Conservation (phyloP, 2,797 vertebrate species). For the Hyperoplus lanceolatus region DNA sequence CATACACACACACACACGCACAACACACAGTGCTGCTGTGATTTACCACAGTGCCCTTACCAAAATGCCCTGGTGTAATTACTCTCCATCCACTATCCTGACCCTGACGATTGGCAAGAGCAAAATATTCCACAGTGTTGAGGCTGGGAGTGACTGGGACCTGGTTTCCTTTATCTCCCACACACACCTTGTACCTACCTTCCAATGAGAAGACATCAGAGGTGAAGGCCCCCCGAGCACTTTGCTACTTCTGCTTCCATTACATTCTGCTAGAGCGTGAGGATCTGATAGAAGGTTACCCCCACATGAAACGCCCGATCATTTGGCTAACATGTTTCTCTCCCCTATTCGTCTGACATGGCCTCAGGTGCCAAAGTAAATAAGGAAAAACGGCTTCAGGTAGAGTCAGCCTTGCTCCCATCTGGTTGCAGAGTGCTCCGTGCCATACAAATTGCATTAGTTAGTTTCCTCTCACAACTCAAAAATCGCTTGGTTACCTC, state of each 20-base stretch:
- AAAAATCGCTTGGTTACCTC: conserved; percentile 42
- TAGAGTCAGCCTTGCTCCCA: conserved; percentile 67
- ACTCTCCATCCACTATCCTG: conserved; percentile 77
- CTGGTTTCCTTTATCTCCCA: conserved; percentile 76
- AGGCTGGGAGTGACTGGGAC: conserved; percentile 60
- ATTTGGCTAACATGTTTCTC: conserved; percentile 77
- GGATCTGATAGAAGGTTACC: conserved; percentile 80
- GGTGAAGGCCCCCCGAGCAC: conserved; percentile 77
- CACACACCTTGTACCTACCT: conserved; percentile 79
- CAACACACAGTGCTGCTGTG: conserved; percentile 29
- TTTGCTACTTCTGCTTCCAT: conserved; percentile 74
- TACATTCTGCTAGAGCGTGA: conserved; percentile 76
- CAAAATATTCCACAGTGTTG: conserved; percentile 71
- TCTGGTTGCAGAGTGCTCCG: conserved; percentile 64
- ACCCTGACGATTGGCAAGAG: conserved; percentile 77
- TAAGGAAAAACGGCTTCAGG: conserved; percentile 77
- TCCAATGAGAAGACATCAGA: conserved; percentile 72
- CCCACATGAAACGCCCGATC: conserved; percentile 77
- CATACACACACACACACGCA: conserved; percentile 15
- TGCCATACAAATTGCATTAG: conserved; percentile 76
- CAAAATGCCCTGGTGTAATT: conserved; percentile 76
- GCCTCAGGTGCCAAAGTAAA: conserved; percentile 81
- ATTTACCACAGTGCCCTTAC: conserved; percentile 74
- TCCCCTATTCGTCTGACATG: conserved; percentile 69
- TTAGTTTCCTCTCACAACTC: conserved; percentile 39